These are phyloP conservation scores for Gorsachius goisagi DNA, from an alignment of 2,113 vertebrate species.

Conservation along the genomic window DNA sequence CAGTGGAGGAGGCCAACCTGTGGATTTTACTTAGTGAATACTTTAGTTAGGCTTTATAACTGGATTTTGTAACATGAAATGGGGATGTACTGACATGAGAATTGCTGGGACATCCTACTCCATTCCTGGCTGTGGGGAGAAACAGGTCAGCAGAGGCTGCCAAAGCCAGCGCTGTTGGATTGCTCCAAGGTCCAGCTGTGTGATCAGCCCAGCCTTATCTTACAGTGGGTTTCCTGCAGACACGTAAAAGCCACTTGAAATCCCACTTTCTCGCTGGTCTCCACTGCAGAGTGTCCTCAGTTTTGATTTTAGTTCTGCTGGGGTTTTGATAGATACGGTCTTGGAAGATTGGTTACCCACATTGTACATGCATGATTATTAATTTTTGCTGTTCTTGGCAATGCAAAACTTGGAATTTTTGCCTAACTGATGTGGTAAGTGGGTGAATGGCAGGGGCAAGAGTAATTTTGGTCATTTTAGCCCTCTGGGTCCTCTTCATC, in stretches of 20 bases:
- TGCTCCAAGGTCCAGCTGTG: background rate
- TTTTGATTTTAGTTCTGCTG: background rate
- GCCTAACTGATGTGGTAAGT: background rate
- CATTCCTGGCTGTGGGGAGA: background rate
- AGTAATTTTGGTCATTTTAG: background rate
- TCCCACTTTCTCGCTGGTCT: background rate
- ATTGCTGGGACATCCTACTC: background rate
- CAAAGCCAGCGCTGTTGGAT: background rate
- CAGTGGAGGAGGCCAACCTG: background rate
- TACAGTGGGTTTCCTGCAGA: background rate
- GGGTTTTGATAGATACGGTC: background rate
- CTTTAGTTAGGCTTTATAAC: background rate
- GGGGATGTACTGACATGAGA: background rate
- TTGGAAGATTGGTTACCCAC: background rate
- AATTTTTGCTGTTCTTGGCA: background rate
- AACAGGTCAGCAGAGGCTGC: background rate
- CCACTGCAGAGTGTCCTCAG: background rate
- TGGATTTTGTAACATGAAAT: background rate
- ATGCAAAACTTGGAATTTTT: background rate
- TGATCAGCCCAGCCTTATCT: background rate
- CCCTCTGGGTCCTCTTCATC: background rate
- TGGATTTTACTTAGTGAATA: background rate
- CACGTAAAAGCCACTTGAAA: background rate
- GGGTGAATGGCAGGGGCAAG: background rate
- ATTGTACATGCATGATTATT: background rate